Evolutionary conservation across 2,113 vertebrate species (phyloP).

Genomic region (Rhea americana): DNA sequence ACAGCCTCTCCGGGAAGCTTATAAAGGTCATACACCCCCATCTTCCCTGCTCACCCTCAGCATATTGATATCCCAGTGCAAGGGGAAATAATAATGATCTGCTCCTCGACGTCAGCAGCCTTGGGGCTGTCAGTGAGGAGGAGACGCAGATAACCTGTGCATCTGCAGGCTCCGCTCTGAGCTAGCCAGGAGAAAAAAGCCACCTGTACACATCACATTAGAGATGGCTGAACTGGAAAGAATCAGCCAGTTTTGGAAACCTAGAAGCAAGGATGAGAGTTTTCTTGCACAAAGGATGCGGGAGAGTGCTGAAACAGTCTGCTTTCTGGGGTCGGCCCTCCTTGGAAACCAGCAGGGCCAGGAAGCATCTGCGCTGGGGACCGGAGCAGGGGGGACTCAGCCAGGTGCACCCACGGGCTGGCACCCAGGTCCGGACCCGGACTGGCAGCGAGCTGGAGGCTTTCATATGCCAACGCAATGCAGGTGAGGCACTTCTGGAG

Average conservation of each 20-base stretch:
- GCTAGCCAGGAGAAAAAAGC: not conserved
- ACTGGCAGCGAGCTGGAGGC: not conserved
- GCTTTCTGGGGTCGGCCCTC: not conserved
- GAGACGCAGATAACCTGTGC: not conserved
- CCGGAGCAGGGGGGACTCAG: too few species aligned
- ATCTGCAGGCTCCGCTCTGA: not conserved
- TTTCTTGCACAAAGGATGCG: not conserved
- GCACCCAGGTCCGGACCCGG: not conserved
- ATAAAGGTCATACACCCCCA: not conserved
- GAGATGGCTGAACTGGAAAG: not conserved
- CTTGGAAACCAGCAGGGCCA: not conserved
- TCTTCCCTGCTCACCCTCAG: not conserved
- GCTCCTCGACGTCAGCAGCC: not conserved
- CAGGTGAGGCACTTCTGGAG: not conserved
- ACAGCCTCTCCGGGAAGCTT: not conserved
- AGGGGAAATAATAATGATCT: not conserved
- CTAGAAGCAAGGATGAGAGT: not conserved
- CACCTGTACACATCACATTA: not conserved
- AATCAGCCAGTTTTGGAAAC: not conserved
- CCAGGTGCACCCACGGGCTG: too few species aligned
- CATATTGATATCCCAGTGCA: not conserved
- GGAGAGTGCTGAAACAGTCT: not conserved
- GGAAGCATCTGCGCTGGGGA: not conserved
- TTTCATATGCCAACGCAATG: rapidly evolving
- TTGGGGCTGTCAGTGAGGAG: not conserved